Percentiles rank a stretch among this genome's conserved stretches.
Conservation (phyloP, 2,888 invertebrate genomes). For the Euproctis similis region DNA sequence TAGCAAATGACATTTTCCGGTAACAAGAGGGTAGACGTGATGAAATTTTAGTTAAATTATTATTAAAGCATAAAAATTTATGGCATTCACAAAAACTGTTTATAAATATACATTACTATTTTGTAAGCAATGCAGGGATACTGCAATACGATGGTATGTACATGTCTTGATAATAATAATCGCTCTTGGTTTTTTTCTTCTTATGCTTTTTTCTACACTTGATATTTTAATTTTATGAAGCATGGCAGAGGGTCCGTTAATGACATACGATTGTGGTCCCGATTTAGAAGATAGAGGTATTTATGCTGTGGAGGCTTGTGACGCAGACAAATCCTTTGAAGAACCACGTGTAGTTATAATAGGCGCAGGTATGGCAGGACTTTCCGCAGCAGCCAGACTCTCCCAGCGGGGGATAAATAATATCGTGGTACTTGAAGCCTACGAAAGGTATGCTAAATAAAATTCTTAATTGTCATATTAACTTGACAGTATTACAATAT, state of each 20-base stretch:
- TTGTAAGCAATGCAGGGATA: slow-evolving; percentile 30
- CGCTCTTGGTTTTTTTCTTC: too few relatives aligned
- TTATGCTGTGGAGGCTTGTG: slow-evolving; percentile 46
- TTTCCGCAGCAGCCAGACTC: slow-evolving; percentile 85
- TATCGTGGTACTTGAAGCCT: slow-evolving; percentile 83
- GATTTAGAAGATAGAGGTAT: slow-evolving; percentile 50
- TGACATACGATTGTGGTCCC: slow-evolving; percentile 40
- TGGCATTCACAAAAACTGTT: slow-evolving; percentile 35
- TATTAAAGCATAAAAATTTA: neutral
- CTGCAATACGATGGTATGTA: slow-evolving; percentile 38
- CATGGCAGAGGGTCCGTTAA: slow-evolving; percentile 20
- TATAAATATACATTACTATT: slow-evolving; percentile 21
- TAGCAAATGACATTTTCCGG: neutral
- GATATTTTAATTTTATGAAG: slow-evolving; percentile 1
- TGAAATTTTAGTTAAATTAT: slow-evolving; percentile 2
- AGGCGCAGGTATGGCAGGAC: slow-evolving; percentile 87
- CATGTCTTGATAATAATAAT: too few relatives aligned
- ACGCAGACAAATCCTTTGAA: slow-evolving; percentile 39
- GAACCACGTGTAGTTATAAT: slow-evolving; percentile 83
- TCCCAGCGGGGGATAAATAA: slow-evolving; percentile 81
- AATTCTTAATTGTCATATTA: too few relatives aligned
- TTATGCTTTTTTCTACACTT: too few relatives aligned
- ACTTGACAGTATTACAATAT: too few relatives aligned
- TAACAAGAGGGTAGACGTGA: neutral
- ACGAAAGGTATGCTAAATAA: slow-evolving; percentile 80